Conservation (phyloP, 2,113 vertebrate species). For the Glaucidium brasilianum region DNA sequence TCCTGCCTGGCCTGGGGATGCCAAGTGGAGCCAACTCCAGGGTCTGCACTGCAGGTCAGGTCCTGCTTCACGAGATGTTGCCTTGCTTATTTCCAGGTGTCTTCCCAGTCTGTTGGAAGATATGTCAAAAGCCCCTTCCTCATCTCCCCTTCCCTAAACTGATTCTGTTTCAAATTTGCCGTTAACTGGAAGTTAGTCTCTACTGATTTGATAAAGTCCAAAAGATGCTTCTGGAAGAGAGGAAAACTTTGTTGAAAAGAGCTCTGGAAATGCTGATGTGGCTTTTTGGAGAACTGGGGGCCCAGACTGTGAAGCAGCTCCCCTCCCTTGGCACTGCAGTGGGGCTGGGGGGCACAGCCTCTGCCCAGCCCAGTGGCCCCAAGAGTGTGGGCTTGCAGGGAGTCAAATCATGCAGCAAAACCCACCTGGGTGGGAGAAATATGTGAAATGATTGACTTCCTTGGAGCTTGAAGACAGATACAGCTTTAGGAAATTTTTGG, state of each 20-base stretch:
- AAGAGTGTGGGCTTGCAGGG: neutral
- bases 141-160: neutral
- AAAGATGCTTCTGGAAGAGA: neutral
- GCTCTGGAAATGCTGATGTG: neutral
- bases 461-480: neutral
- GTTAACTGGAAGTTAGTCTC: neutral
- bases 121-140: neutral
- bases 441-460: neutral
- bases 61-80: neutral
- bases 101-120: neutral
- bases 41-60: neutral
- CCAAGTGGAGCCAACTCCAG: neutral
- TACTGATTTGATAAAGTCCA: neutral
- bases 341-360: neutral
- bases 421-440: neutral
- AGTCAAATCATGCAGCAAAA: neutral
- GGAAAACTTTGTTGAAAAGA: neutral
- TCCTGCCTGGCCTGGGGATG: neutral
- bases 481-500: neutral
- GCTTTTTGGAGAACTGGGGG: neutral
- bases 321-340: rapidly evolving
- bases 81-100: neutral
- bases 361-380: neutral
- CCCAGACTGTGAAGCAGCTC: neutral
- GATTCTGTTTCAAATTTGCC: neutral